These are phyloP conservation scores for Manis pentadactyla DNA, from an alignment of 2,797 vertebrate species.

Conservation along the genomic window DNA sequence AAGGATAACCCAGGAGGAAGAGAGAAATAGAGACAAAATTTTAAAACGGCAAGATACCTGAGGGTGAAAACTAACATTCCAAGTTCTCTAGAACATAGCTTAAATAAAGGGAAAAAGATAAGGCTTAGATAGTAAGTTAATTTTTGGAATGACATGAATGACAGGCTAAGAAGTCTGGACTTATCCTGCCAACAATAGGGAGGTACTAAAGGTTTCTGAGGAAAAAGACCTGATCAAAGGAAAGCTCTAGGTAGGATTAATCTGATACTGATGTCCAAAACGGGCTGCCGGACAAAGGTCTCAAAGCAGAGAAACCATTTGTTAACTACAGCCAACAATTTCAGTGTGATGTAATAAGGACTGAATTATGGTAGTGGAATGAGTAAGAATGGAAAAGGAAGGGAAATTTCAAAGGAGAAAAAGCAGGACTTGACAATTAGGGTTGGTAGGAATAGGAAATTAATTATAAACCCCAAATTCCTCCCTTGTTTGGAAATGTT, in stretches of 20 bases:
- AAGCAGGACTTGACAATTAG: background rate
- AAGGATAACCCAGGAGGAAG: conserved; percentile 20
- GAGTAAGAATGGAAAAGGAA: no score
- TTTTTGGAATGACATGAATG: conserved; percentile 17
- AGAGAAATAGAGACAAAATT: conserved; percentile 6
- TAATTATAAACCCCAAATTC: conserved; percentile 36
- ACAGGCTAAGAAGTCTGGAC: conserved; percentile 39
- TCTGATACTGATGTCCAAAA: background rate
- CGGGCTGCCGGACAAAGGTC: background rate
- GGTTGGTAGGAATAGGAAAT: background rate
- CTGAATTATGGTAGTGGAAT: background rate
- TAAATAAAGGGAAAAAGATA: background rate
- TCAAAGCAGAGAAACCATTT: background rate
- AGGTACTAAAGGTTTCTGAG: background rate
- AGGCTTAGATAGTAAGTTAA: background rate
- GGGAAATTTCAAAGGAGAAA: conserved; percentile 46
- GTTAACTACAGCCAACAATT: background rate
- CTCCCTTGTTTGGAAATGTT: conserved; percentile 39
- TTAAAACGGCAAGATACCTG: background rate
- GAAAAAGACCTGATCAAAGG: background rate
- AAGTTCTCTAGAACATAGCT: conserved; percentile 7
- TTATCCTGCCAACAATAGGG: background rate
- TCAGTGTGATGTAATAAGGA: conserved; percentile 22
- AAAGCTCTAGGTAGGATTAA: background rate
- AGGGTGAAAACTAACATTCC: background rate